phyloP scores from a whole-genome alignment of 2,888 invertebrate genomes.

The Pterobdella sp. region DNA sequence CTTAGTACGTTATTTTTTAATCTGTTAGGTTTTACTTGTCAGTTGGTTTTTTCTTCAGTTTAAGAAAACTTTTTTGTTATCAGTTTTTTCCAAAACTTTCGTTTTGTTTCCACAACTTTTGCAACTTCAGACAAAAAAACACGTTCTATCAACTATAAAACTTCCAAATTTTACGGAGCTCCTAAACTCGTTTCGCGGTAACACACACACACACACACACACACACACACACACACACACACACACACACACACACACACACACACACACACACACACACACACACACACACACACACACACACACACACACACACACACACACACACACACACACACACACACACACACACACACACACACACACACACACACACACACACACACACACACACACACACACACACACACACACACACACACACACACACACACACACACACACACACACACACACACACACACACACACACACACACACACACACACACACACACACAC shows the following conservation, averaged over 20 bases:
- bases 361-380: conserved; percentile 1
- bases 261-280: conserved; percentile 1
- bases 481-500: conserved; percentile 16
- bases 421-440: conserved; percentile 14
- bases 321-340: conserved; percentile 1
- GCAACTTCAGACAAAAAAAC: too few relatives aligned
- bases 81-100: too few relatives aligned
- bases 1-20: too few relatives aligned
- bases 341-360: conserved; percentile 1
- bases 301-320: conserved; percentile 1
- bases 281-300: conserved; percentile 1
- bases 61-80: too few relatives aligned
- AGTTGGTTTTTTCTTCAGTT: too few relatives aligned
- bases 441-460: conserved; percentile 16
- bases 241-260: conserved; percentile 1
- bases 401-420: conserved; percentile 12
- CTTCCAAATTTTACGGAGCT: too few relatives aligned
- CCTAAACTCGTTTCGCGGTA: too few relatives aligned
- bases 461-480: conserved; percentile 16
- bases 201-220: conserved; percentile 1
- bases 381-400: conserved; percentile 1
- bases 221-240: conserved; percentile 1
- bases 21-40: too few relatives aligned
- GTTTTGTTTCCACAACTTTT: too few relatives aligned
- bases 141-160: too few relatives aligned